Base-by-base conservation (phyloP, 2,797 vertebrate species). In the Melanotaenia trifasciata region DNA sequence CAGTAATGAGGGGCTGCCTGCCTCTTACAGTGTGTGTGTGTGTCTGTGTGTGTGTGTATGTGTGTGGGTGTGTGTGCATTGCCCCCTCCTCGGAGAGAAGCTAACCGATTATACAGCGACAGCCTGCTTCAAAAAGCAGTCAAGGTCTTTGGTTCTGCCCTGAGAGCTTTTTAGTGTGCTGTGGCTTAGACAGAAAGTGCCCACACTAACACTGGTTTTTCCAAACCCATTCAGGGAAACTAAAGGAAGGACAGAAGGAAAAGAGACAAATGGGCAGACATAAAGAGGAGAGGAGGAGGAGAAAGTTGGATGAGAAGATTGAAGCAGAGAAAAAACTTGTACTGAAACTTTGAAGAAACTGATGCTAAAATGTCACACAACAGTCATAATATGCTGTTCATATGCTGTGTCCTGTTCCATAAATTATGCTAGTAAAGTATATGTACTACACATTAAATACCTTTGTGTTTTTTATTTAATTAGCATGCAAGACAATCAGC, bases 1-100 rank as follows among this genome's bases (percentile, higher is more conserved):
- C 88, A 61, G 90, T 95, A 95, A 95, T 93, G 93, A 95, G 92
- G 87, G 87, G 89, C 91, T 91, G 90, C 87, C 87, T 92, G 86
- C 87, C 87, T 83, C 84, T 80, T 79, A 68, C 76, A 79, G 72
- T 74, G 66, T 67, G 67, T 69, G 71, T 68, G 64, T 64, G 78
- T 13, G 71, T 68, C 61, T 64, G 78, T 13, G 71, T 67, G 61
- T 53, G 80, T 22, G 57, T 59, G 66, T 33, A 65, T 59, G 78
- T 13, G 38, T 70, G 66, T 69, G 67, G 67, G 71, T 64, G 58
- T 47, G 80, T 22, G 57, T 59, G 66, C 68, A 62, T 60, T 71
- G 76, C 85, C 81, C 84, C 79, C 86, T 88, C 91, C 89, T 84
- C 87, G 72, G 87, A 91, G 88, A 91, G 83, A 89, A 92, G 89